phyloP scores from a whole-genome alignment of 2,888 invertebrate species.

The Sphaerophoria rueppellii region DNA sequence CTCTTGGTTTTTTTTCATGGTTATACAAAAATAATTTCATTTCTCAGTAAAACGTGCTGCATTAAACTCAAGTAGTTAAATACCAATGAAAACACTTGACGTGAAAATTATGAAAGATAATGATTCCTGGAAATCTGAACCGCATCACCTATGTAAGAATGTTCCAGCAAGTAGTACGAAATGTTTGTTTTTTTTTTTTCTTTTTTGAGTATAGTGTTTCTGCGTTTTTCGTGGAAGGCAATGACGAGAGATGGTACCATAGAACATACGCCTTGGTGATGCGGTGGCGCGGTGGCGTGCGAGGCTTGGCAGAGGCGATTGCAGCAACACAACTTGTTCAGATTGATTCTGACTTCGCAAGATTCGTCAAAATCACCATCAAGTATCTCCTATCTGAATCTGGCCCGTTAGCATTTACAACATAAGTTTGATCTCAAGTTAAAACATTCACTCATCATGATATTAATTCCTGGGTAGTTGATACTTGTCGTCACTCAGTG shows the following conservation, averaged over 20 bases:
- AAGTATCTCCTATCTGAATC: conserved; percentile 21
- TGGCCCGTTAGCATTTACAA: conserved; percentile 31
- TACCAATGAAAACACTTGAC: conserved; percentile 67
- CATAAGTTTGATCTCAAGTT: conserved; percentile 57
- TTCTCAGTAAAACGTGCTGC: conserved; percentile 50
- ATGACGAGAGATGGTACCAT: conserved; percentile 4
- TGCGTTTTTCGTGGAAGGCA: conserved; percentile 31
- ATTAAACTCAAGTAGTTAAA: conserved; percentile 55
- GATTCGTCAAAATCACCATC: conserved; percentile 27
- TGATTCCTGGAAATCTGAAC: conserved; percentile 67
- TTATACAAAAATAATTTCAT: conserved; percentile 15
- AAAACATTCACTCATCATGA: conserved; percentile 68
- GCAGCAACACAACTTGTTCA: neutral
- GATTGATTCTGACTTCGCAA: conserved; percentile 6
- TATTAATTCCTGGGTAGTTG: conserved; percentile 38
- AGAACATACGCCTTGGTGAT: conserved; percentile 34
- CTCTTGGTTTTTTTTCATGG: neutral
- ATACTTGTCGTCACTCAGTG: conserved; percentile 46
- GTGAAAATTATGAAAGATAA: conserved; percentile 58
- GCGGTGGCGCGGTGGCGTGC: no score
- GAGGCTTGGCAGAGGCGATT: no score
- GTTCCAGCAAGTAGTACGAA: no score
- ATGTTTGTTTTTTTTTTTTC: conserved; percentile 46
- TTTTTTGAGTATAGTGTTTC: conserved; percentile 33
- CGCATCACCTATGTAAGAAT: conserved; percentile 44